A percentile compares a stretch with the other conserved stretches of the same genome.
Conservation (phyloP, 2,113 vertebrate species). For the Sebastes fasciatus region DNA sequence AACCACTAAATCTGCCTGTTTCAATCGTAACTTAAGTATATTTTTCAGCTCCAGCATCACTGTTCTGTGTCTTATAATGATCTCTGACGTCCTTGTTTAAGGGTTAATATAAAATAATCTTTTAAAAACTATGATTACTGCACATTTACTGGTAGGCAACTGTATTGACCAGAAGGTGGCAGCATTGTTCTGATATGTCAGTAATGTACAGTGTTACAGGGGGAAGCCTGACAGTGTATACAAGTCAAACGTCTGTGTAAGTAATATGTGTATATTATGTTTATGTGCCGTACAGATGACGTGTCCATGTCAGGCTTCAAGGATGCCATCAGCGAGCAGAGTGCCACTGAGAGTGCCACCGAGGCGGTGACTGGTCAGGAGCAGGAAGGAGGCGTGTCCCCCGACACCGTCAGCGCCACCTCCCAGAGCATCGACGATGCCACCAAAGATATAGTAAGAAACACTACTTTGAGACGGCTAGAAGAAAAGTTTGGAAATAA, state of each 20-base stretch:
- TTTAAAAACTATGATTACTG: not conserved
- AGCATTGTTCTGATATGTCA: constrained; percentile 34
- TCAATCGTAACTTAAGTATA: not conserved
- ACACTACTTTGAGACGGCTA: not conserved
- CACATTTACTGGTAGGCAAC: not conserved
- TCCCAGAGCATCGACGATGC: constrained; percentile 92
- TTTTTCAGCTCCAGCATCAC: not conserved
- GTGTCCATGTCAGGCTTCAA: constrained; percentile 87
- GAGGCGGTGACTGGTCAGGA: constrained; percentile 75
- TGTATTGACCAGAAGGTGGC: constrained; percentile 54
- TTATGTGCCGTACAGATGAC: constrained; percentile 78
- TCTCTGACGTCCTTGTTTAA: not conserved
- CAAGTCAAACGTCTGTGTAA: not conserved
- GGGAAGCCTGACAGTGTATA: not conserved
- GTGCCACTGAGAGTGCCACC: constrained; percentile 81
- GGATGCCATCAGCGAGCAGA: constrained; percentile 84
- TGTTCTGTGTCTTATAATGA: not conserved
- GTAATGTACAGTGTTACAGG: not conserved
- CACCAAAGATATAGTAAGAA: constrained; percentile 90
- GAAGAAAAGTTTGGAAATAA: not conserved
- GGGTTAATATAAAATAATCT: no score
- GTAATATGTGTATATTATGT: not conserved
- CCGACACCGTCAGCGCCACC: constrained; percentile 92
- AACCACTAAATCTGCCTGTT: not conserved
- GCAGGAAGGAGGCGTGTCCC: constrained; percentile 88